Evolutionary conservation across 2,888 invertebrate species (phyloP).

Genomic region (Tetanocera ferruginea): DNA sequence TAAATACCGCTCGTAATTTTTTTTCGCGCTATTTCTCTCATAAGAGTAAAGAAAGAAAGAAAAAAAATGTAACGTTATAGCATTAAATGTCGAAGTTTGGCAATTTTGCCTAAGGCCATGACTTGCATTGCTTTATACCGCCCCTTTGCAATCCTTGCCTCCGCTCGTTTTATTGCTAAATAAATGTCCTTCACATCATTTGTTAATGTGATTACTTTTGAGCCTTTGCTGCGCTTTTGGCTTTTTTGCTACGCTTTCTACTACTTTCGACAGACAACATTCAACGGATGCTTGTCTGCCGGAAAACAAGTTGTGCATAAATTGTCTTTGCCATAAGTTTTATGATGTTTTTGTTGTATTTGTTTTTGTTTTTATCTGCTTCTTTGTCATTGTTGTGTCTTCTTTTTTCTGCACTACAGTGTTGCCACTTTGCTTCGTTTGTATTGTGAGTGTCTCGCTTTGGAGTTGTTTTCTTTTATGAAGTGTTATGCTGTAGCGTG

Average conservation of each 20-base stretch:
- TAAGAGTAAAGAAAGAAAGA: too few relatives aligned
- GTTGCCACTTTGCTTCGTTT: neutral
- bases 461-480: conserved; percentile 32
- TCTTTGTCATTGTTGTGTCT: neutral
- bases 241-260: neutral
- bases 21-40: neutral
- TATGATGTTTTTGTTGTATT: neutral
- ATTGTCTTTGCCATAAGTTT: neutral
- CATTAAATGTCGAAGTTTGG: conserved; percentile 3
- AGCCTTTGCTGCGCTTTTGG: neutral
- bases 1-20: neutral
- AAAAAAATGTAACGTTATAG: neutral
- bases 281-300: neutral
- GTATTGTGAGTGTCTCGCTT: neutral
- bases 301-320: neutral
- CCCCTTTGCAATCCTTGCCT: neutral
- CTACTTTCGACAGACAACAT: neutral
- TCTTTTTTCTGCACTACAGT: neutral
- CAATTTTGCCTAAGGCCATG: neutral
- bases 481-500: conserved; percentile 38
- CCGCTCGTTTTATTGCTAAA: neutral
- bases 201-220: conserved; percentile 17
- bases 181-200: conserved; percentile 16
- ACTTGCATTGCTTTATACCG: neutral
- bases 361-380: neutral